Percentiles rank a stretch among this genome's conserved stretches.
Evolutionary conservation across 2,888 invertebrate species (phyloP).

Genomic region (Mycalesis mineus): DNA sequence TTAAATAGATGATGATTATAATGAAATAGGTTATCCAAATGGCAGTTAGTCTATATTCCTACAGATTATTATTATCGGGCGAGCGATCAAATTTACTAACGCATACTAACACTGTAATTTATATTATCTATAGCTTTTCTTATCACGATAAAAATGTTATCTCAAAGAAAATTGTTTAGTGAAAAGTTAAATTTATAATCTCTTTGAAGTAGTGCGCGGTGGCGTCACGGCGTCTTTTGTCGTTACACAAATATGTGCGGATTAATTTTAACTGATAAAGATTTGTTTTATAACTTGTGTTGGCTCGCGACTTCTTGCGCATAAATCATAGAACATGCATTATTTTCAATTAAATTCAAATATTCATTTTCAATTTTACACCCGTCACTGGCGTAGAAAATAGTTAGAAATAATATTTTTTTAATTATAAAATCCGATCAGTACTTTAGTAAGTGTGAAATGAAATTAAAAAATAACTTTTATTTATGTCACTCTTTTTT

Average conservation of each 20-base stretch:
- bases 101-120: slow-evolving; percentile 2
- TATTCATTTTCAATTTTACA: too few species aligned
- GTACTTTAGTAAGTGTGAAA: too few species aligned
- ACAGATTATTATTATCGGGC: too few species aligned
- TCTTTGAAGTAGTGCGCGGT: slow-evolving; percentile 36
- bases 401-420: too few species aligned
- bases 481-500: too few species aligned
- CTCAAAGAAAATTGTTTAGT: slow-evolving; percentile 50
- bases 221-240: slow-evolving; percentile 33
- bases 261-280: slow-evolving; percentile 15
- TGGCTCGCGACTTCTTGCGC: neutral
- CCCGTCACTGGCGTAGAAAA: too few species aligned
- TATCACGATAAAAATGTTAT: slow-evolving; percentile 45
- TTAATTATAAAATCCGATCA: too few species aligned
- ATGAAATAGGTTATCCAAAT: neutral
- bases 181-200: slow-evolving; percentile 50
- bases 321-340: too few species aligned
- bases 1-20: too few species aligned
- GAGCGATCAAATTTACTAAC: neutral
- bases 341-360: too few species aligned
- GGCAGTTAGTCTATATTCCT: too few species aligned
- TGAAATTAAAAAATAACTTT: too few species aligned
- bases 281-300: neutral
- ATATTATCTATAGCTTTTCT: slow-evolving; percentile 6
- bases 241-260: slow-evolving; percentile 19